Base-by-base conservation (phyloP, 2,888 invertebrate species). In the Acanthosepion pharaonis region DNA sequence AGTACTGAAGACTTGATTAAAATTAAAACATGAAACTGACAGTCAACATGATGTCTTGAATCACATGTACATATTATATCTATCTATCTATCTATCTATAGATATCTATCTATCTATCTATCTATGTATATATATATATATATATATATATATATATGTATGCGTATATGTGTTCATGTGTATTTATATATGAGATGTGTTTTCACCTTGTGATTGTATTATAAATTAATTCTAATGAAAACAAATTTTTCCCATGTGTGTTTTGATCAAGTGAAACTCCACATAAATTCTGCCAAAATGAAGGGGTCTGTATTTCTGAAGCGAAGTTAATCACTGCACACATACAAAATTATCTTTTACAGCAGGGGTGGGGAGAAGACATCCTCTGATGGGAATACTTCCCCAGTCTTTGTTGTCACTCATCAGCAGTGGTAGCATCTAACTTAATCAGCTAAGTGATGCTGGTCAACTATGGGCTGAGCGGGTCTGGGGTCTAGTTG, bases 361-460 rank as follows among this genome's bases (percentile, higher is more conserved):
- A 5, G 42, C 42, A 42, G 42, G 42, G 42, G 42, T 42, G 42
- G 42, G 42, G 42, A 42, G 42, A 42, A n/a, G n/a, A 33, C 78
- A 11, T 42, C 78, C 78, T 78, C 78, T 33, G 11, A n/a, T 3
- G 78, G 78, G 78, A n/a, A n/a, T 78, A 78, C 11, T 78, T 18
- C n/a, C 18, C 11, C 78, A 4, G 78, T n/a, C 78, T n/a, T n/a
- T 33, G n/a, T 78, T 78, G 78, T 15, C n/a, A n/a, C 3, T 15
- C 9, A 5, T 78, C 15, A n/a, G 5, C n/a, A 33, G 78, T 5
- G 11, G n/a, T n/a, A n/a, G 78, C 15, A n/a, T 78, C 78, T 78
- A 78, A 78, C 78, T n/a, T 78, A 78, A 78, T 78, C 78, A 78
- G 78, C 78, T 78, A 78, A 78, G 78, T 78, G 78, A 78, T n/a